Conservation (phyloP, 2,797 vertebrate species). For the Spheniscus humboldti region DNA sequence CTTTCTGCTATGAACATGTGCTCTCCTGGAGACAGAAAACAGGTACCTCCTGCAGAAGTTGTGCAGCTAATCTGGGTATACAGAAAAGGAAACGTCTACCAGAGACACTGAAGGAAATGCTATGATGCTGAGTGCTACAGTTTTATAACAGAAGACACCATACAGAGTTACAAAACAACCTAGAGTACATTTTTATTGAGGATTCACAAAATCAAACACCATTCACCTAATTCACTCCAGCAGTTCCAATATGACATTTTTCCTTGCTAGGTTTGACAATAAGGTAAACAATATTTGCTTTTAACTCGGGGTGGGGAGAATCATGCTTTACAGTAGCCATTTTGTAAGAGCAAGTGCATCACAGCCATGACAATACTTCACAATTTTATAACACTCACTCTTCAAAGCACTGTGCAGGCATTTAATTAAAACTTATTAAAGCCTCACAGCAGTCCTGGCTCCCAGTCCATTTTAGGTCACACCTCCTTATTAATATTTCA, state of each 20-base stretch:
- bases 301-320: not conserved
- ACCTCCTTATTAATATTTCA: conserved; percentile 2
- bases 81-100: not conserved
- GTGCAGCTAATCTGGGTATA: not conserved
- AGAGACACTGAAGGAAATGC: not conserved
- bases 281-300: not conserved
- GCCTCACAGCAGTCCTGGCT: not conserved
- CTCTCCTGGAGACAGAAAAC: not conserved
- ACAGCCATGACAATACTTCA: not conserved
- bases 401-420: not conserved
- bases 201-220: conserved; percentile 20
- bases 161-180: conserved; percentile 1
- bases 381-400: not conserved
- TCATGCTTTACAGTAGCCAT: not conserved
- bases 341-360: not conserved
- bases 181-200: conserved; percentile 30
- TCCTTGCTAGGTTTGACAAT: not conserved
- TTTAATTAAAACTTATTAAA: not conserved
- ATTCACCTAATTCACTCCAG: not conserved
- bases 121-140: not conserved
- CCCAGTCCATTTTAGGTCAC: not conserved
- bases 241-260: not conserved
- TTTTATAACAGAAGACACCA: not conserved
- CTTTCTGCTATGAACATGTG: not conserved
- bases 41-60: not conserved